phyloP scores from a whole-genome alignment of 2,888 invertebrate species.

The Ormyrus labotus region DNA sequence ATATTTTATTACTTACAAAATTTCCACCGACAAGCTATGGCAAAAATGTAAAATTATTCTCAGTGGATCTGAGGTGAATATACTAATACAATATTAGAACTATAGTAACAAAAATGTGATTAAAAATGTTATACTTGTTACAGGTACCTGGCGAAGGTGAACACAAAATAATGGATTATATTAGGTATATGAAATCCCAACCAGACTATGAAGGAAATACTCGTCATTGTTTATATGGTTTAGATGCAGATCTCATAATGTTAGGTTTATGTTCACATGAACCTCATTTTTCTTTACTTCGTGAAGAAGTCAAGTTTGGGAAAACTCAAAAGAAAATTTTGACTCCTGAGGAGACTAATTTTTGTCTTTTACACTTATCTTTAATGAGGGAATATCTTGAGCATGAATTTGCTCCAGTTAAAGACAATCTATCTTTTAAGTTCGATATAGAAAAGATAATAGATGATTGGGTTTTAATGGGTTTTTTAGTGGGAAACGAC shows the following conservation, averaged over 20 bases:
- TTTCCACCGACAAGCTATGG: constrained; percentile 92
- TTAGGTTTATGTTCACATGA: constrained; percentile 97
- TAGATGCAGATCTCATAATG: constrained; percentile 99
- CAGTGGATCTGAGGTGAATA: constrained; percentile 91
- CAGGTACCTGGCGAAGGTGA: constrained; percentile 98
- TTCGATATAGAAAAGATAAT: constrained; percentile 94
- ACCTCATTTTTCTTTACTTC: constrained; percentile 93
- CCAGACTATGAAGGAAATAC: constrained; percentile 93
- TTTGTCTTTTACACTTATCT: constrained; percentile 94
- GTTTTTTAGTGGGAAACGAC: constrained; percentile 97
- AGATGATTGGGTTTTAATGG: constrained; percentile 99
- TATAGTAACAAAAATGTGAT: neutral
- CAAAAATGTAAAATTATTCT: constrained; percentile 89
- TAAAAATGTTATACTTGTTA: constrained; percentile 58
- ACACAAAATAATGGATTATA: constrained; percentile 99
- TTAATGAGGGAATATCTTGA: constrained; percentile 94
- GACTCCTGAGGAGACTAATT: constrained; percentile 92
- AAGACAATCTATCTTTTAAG: constrained; percentile 82
- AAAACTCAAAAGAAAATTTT: constrained; percentile 79
- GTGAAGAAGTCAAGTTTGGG: constrained; percentile 94
- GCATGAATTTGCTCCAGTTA: constrained; percentile 89
- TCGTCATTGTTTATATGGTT: constrained; percentile 96
- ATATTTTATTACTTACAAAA: constrained; percentile 90
- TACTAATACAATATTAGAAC: too few species aligned
- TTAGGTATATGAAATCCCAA: constrained; percentile 90